phyloP scores from a whole-genome alignment of 1,140 invertebrate species.

The Hypothenemus hampei region DNA sequence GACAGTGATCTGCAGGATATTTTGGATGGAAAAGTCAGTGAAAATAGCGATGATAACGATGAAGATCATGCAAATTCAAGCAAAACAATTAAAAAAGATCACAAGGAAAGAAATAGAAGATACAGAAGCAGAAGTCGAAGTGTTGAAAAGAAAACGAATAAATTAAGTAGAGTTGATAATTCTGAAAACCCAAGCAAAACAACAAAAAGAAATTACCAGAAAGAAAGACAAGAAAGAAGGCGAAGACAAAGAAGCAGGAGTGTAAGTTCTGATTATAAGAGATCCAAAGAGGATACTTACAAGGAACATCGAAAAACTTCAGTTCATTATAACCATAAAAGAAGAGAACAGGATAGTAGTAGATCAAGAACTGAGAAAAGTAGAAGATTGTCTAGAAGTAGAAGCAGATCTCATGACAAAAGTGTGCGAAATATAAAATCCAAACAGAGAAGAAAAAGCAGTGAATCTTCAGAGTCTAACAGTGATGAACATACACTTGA shows the following conservation, averaged over 20 bases:
- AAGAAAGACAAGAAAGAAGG: not conserved
- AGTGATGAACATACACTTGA: conserved; percentile 23
- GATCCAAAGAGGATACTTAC: no score
- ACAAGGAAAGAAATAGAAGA: conserved; percentile 28
- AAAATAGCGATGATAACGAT: conserved; percentile 41
- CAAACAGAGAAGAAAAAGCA: not conserved
- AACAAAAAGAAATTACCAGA: not conserved
- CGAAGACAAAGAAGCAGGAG: conserved; percentile 4
- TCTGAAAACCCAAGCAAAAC: no score
- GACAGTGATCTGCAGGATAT: conserved; percentile 51
- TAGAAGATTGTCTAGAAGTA: no score
- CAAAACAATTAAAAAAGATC: conserved; percentile 41
- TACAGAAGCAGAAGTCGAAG: not conserved
- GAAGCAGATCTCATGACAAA: conserved; percentile 4
- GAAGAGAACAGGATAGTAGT: no score
- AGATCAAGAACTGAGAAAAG: no score
- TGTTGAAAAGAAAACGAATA: not conserved
- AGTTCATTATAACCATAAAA: no score
- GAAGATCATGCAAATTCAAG: conserved; percentile 37
- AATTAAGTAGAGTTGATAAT: not conserved
- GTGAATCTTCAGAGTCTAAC: not conserved
- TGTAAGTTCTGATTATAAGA: no score
- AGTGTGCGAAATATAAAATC: not conserved
- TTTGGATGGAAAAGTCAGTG: conserved; percentile 46
- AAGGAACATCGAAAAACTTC: no score